Evolutionary conservation across 23 tunicate species (phyloP).

Genomic region (Oikopleura vanhoeffeni): DNA sequence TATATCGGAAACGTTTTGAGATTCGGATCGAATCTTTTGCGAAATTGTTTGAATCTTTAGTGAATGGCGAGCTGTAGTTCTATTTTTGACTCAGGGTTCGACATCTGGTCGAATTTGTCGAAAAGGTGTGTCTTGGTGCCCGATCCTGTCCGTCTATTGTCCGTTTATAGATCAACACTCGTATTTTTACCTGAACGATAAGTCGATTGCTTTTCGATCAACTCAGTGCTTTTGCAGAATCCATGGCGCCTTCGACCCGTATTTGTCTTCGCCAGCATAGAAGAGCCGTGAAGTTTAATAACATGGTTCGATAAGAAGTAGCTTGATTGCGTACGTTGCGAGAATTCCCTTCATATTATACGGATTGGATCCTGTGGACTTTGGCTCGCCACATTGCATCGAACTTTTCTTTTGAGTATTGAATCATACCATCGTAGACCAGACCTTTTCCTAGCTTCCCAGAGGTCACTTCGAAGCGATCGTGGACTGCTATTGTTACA

Average conservation of each 20-base stretch:
- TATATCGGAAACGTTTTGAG: too few species aligned
- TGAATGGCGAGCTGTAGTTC: too few species aligned
- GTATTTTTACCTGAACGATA: slow-evolving; percentile 26
- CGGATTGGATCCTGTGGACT: not conserved
- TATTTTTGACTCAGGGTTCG: too few species aligned
- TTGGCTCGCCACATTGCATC: slow-evolving; percentile 22
- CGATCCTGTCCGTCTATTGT: too few species aligned
- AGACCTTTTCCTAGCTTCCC: slow-evolving; percentile 34
- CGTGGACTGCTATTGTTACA: slow-evolving; percentile 22
- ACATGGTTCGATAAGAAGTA: not conserved
- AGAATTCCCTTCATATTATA: not conserved
- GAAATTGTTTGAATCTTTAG: too few species aligned
- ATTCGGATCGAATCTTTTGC: too few species aligned
- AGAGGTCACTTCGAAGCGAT: slow-evolving; percentile 50
- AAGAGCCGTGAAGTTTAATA: not conserved
- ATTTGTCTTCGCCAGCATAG: slow-evolving; percentile 50
- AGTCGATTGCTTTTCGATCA: slow-evolving; percentile 55
- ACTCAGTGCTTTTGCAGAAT: slow-evolving; percentile 22
- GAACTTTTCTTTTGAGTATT: slow-evolving; percentile 39
- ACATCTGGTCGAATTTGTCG: too few species aligned
- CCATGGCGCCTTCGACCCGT: slow-evolving; percentile 54
- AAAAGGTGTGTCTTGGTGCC: too few species aligned
- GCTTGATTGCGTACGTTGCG: slow-evolving; percentile 26
- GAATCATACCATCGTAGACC: slow-evolving; percentile 37
- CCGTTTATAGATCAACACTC: too few species aligned